Conservation (phyloP, 2,888 invertebrate species). For the Pyrgus malvae region DNA sequence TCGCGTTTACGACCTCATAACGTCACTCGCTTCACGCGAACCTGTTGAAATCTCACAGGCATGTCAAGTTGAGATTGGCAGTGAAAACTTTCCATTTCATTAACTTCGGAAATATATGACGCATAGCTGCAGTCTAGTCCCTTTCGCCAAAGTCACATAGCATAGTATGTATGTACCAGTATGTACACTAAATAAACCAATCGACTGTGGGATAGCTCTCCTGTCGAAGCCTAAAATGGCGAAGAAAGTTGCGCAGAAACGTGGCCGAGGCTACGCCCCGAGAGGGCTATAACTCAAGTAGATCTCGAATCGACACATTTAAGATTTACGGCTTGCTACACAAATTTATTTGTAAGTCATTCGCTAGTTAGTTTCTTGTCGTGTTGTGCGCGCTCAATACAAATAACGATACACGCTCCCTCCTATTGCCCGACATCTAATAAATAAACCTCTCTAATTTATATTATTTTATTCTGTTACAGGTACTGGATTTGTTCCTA, state of each 20-base stretch:
- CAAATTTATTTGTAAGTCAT: conserved; percentile 30
- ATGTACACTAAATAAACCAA: conserved; percentile 32
- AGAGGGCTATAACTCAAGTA: conserved; percentile 58
- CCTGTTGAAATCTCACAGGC: conserved; percentile 31
- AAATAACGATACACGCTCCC: conserved; percentile 22
- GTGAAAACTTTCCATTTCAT: conserved; percentile 38
- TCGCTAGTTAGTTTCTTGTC: conserved; percentile 29
- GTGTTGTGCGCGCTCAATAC: conserved; percentile 27
- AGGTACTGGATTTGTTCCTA: conserved; percentile 15
- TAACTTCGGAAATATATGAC: conserved; percentile 31
- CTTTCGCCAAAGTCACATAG: conserved; percentile 37
- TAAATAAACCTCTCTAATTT: conserved; percentile 10
- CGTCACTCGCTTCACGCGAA: conserved; percentile 6
- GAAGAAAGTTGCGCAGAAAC: conserved; percentile 63
- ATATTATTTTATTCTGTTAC: conserved; percentile 24
- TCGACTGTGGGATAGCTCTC: conserved; percentile 43
- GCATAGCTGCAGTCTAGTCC: conserved; percentile 31
- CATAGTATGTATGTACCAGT: too few species aligned
- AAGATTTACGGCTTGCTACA: conserved; percentile 34
- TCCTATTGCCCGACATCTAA: not conserved
- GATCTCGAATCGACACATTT: conserved; percentile 57
- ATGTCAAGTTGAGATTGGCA: conserved; percentile 33
- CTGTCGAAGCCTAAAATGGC: conserved; percentile 63
- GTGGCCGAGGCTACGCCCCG: conserved; percentile 44
- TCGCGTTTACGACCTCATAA: conserved; percentile 18